Evolutionary conservation across 2,888 invertebrate genomes (phyloP), one percentile per base, ranked within the genome.

Genomic region (Phyllotreta striolata): DNA sequence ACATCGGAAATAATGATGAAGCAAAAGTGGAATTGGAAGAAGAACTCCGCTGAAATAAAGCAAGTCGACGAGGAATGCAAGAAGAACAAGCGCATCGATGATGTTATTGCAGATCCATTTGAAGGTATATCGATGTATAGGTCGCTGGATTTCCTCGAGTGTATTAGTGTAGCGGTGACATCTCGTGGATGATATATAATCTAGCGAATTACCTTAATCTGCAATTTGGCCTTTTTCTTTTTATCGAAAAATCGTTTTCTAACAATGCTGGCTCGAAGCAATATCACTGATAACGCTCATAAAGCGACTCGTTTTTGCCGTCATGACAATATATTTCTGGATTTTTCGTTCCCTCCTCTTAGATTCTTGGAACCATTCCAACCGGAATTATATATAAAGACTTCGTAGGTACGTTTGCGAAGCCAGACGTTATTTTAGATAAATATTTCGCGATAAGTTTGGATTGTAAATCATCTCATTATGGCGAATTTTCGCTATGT

Each of bases 51-150:
- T 51, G 80, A 83, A 69, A 82, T 85, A 40, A 71, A 78, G 9
- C 76, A 77, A 46, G 78, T 81, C n/a, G 82, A 88, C 56, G 73
- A 70, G 35, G 84, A 86, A 67, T 88, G 88, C 73, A 77, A 79
- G 68, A 78, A 79, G 67, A 78, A 84, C 55, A 75, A 79, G 60
- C 75, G 76, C 12, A 79, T 79, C 55, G 85, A 86, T 70, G 80
- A 84, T 65, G 78, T 74, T 47, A 77, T 79, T 40, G 83, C 83
- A 9, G 75, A 81, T 67, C 88, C 87, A 0, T 87, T 87, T 76
- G 83, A 85, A 73, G 85, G 79, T 74, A 69, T 46, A 6, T 52
- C 1, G 51, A 9, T 9, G 40, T 35, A 34, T 12, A 34, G 6
- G n/a, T n/a, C 51, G 4, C 24, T 3, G 24, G 24, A 24, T 24